A percentile compares a stretch with the other conserved stretches of the same genome.
Evolutionary conservation across 2,113 vertebrate genomes (phyloP).

Genomic region (Cryptomyrus ogoouensis): DNA sequence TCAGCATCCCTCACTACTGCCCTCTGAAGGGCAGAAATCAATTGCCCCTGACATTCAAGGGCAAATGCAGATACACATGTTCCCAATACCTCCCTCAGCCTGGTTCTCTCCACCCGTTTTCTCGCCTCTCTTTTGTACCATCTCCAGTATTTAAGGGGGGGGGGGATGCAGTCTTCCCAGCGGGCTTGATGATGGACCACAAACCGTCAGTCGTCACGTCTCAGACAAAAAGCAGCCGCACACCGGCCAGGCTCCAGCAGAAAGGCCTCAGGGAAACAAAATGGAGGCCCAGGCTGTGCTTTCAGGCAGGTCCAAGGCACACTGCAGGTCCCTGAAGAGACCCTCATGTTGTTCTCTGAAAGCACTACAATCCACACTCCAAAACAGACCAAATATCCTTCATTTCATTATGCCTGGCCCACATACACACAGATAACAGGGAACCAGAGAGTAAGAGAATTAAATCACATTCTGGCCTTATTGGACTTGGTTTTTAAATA

Average conservation of each 20-base stretch:
- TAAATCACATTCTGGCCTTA: background rate
- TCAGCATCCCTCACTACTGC: background rate
- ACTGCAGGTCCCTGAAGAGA: background rate
- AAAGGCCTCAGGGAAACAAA: background rate
- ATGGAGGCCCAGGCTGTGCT: background rate
- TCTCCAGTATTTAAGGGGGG: background rate
- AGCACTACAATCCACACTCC: background rate
- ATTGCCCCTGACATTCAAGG: conserved; percentile 2
- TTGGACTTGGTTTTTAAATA: background rate
- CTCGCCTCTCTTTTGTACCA: background rate
- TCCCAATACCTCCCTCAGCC: background rate
- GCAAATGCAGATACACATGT: background rate
- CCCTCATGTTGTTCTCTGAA: background rate
- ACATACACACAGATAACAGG: background rate
- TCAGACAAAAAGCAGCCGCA: background rate
- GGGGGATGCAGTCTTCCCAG: background rate
- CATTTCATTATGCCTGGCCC: background rate
- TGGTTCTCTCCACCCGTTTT: background rate
- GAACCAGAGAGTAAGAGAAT: background rate
- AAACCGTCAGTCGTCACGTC: background rate
- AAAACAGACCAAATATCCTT: background rate
- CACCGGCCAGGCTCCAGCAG: background rate
- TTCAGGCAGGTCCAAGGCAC: background rate
- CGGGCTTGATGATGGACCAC: background rate
- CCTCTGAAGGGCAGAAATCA: conserved; percentile 5